These are phyloP conservation scores for Harpalus rufipes DNA, from an alignment of 2,888 invertebrate species.

Conservation along the genomic window DNA sequence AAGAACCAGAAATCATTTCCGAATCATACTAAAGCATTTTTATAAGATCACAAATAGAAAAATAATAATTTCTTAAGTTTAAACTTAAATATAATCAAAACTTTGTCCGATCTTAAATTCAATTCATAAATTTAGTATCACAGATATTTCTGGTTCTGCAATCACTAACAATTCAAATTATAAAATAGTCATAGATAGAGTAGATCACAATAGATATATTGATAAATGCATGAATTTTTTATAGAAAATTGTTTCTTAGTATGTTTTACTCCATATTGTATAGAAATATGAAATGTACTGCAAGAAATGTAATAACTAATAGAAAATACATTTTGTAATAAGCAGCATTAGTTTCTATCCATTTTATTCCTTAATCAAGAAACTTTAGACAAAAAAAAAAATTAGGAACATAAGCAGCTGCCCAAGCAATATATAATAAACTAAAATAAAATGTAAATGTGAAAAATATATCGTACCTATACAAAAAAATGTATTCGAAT, in stretches of 20 bases:
- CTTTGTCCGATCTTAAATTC: background rate
- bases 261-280: background rate
- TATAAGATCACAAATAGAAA: background rate
- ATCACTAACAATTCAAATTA: constrained; percentile 24
- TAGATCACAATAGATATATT: constrained; percentile 37
- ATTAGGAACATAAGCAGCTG: background rate
- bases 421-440: background rate
- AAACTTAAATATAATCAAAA: constrained; percentile 34
- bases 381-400: background rate
- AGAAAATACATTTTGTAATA: background rate
- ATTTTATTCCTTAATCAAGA: background rate
- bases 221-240: constrained; percentile 22
- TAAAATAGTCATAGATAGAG: constrained; percentile 23
- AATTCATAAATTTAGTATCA: constrained; percentile 59
- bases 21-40: constrained; percentile 5
- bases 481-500: background rate
- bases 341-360: background rate
- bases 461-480: background rate
- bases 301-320: too few relatives aligned
- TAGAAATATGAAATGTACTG: too few relatives aligned
- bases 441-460: too few relatives aligned
- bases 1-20: constrained; percentile 50
- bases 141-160: constrained; percentile 52
- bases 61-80: constrained; percentile 23
- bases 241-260: constrained; percentile 36